Evolutionary conservation across 2,113 vertebrate species (phyloP), one percentile per base, ranked within the genome.

Genomic region (Caracal caracal): DNA sequence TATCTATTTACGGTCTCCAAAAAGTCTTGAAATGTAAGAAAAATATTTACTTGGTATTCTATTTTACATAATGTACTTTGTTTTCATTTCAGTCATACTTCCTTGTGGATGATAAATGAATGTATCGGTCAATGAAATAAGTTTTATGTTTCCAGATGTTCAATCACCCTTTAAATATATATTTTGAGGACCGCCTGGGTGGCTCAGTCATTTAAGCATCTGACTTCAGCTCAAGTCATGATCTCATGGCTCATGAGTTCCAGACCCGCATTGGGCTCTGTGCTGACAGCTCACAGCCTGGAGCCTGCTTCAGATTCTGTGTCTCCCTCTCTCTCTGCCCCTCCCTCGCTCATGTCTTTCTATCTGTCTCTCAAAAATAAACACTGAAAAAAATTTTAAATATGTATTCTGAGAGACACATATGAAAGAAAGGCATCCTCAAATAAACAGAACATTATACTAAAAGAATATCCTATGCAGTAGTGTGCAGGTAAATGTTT

Each of bases 31-130:
- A 94, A 92, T 47, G 61, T 9, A 75, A 17, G 63, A 61, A 89
- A 95, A 93, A 85, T 30, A 86, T 68, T 82, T 70, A 80, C 30
- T 53, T 66, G 56, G 30, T 68, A 73, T 79, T 81, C 26, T 51
- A 88, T 84, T 89, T 95, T 59, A 95, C 70, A 94, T 92, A 78
- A 82, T 43, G 16, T 97, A 71, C 63, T 91, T 93, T 95, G 5
- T 75, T 86, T 83, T 83, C 66, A 82, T 88, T 85, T 90, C 65
- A 91, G 47, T 85, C 37, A 85, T 79, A 84, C 81, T 85, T 97
- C 26, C 68, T 56, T 65, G 20, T 66, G 33, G 83, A 88, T 88
- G 35, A 82, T 51, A 76, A 79, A 51, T 47, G 26, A 93, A 91
- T 56, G 4, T 78, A 88, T 68, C 37, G 87, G 53, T 71, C 66